Base-by-base conservation (phyloP, 2,888 invertebrate species). In the Carabus problematicus region DNA sequence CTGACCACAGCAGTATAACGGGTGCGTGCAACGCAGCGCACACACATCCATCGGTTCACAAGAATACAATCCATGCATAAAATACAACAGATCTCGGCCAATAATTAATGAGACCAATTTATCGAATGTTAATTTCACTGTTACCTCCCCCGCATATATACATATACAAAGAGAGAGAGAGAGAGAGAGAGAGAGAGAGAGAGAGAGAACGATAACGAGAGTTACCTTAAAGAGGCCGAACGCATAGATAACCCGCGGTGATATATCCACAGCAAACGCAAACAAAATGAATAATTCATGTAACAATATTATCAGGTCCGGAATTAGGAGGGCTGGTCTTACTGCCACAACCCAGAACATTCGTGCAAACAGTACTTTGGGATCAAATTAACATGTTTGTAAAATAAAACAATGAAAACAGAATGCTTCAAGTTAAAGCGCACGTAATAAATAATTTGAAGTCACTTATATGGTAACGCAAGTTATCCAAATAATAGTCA, bases 241-340 rank as follows among this genome's bases (percentile, higher is more conserved):
- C 29, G 60, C 43, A 19, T 43, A 73, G 73, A 72, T 73, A 73
- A 73, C 72, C 71, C 63, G 62, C 55, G 74, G 72, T 73, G 73
- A 74, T 74, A 74, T 72, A 74, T 74, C 72, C 72, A 72, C 73
- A 73, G 72, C 74, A 73, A 74, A 74, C 73, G 67, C 56, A 67
- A 73, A 70, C 49, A 58, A 58, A 69, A 74, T 74, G 74, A 74
- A 74, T 74, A 70, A 74, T 74, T 74, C 74, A 74, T 74, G 66
- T 62, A 60, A 71, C 70, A 67, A 66, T 70, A 71, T 70, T 29
- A 29, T 29, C 29, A 29, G 29, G 29, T 6, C 29, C 6, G 29
- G 29, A 29, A 29, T 29, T 29, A 29, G 29, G 29, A 29, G 29
- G 29, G 29, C 29, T 29, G 29, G 29, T 29, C 29, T 29, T 29